phyloP scores from a whole-genome alignment of 2,113 vertebrate genomes.

The Suncus etruscus region DNA sequence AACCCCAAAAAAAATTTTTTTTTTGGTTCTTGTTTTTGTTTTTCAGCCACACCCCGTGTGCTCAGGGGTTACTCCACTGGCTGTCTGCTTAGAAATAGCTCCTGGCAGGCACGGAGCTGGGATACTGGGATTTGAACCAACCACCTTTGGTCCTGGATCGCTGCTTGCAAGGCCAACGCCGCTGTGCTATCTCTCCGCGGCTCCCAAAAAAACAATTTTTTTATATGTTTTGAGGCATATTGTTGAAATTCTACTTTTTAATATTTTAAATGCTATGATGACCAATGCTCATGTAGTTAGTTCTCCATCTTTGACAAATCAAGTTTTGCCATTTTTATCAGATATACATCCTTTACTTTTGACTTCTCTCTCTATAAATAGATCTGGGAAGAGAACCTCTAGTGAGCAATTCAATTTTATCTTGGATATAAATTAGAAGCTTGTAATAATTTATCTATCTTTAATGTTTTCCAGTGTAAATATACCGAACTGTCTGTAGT shows the following conservation, averaged over 20 bases:
- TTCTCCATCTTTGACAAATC: neutral
- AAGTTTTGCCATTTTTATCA: slow-evolving; percentile 14
- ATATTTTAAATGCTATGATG: neutral
- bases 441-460: slow-evolving; percentile 3
- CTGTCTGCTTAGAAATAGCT: too few relatives aligned
- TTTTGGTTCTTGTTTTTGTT: too few relatives aligned
- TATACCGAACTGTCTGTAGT: neutral
- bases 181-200: too few relatives aligned
- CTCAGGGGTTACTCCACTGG: too few relatives aligned
- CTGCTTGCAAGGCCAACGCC: too few relatives aligned
- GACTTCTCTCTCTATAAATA: neutral
- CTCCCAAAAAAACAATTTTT: too few relatives aligned
- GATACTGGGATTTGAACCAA: too few relatives aligned
- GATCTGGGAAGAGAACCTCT: neutral
- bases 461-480: slow-evolving; percentile 10
- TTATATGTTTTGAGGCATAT: neutral
- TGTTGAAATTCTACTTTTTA: slow-evolving; percentile 41
- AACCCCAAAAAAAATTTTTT: too few relatives aligned
- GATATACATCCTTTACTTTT: neutral
- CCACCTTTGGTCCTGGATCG: too few relatives aligned
- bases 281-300: neutral
- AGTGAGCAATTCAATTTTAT: neutral
- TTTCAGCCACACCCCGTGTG: too few relatives aligned
- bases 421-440: neutral
- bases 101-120: too few relatives aligned